A percentile compares a stretch with the other conserved stretches of the same genome.
phyloP scores from a whole-genome alignment of 2,113 vertebrate species.

The Leucosticte australis region DNA sequence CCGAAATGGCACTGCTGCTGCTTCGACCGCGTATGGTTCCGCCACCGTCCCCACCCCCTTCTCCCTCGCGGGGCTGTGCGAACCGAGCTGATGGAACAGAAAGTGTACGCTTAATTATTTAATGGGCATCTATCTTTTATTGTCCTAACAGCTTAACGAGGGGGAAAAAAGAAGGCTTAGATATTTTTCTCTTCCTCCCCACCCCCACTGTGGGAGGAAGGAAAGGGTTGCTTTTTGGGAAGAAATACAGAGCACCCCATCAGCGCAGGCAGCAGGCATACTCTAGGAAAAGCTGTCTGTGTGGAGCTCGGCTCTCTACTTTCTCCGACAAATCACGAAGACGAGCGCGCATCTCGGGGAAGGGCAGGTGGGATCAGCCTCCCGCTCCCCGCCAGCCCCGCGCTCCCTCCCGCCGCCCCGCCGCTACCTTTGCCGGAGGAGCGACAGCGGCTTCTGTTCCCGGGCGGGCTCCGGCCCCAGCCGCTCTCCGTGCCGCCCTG shows the following conservation, averaged over 20 bases:
- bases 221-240: neutral
- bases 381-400: neutral
- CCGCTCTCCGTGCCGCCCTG: neutral
- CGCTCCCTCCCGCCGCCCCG: neutral
- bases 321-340: neutral
- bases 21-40: neutral
- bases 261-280: neutral
- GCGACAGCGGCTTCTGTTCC: constrained; percentile 3
- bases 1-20: constrained; percentile 20
- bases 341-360: neutral
- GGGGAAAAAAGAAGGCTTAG: neutral
- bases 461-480: neutral
- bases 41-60: constrained; percentile 10
- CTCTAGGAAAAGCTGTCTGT: neutral
- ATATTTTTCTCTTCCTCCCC: neutral
- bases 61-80: neutral
- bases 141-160: neutral
- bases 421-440: constrained; percentile 62
- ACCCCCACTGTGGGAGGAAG: neutral
- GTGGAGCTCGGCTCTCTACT: neutral
- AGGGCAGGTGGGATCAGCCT: neutral
- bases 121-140: constrained; percentile 12
- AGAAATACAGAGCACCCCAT: neutral
- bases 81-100: constrained; percentile 6
- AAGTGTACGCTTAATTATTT: constrained; percentile 42